Percentiles rank a stretch among this genome's conserved stretches.
These are phyloP conservation scores for Sapajus apella DNA, from an alignment of 2,113 vertebrate genomes.

Conservation along the genomic window DNA sequence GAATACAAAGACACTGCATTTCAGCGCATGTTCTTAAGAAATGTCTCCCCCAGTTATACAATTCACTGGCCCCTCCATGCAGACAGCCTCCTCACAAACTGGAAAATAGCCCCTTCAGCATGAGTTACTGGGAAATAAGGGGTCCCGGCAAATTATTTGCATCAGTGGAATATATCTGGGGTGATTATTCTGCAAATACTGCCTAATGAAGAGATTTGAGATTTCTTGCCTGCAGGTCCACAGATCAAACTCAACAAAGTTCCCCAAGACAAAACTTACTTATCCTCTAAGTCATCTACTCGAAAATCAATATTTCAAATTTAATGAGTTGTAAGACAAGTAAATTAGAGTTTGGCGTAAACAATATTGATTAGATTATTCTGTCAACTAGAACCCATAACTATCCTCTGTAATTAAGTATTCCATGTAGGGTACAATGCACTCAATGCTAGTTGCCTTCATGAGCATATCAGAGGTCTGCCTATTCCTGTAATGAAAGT, in stretches of 20 bases:
- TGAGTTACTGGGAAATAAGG: conserved; percentile 41
- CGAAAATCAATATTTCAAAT: conserved; percentile 83
- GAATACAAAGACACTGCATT: conserved; percentile 32
- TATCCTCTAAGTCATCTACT: conserved; percentile 80
- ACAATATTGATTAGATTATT: conserved; percentile 80
- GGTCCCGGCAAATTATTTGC: conserved; percentile 67
- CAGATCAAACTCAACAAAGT: conserved; percentile 76
- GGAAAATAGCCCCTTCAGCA: conserved; percentile 14
- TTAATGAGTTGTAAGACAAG: conserved; percentile 86
- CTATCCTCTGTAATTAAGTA: conserved; percentile 83
- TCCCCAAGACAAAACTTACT: conserved; percentile 78
- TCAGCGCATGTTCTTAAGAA: conserved; percentile 54
- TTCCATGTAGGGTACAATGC: conserved; percentile 53
- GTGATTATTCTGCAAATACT: conserved; percentile 65
- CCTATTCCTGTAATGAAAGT: conserved; percentile 63
- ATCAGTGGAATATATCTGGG: conserved; percentile 34
- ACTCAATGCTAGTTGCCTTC: conserved; percentile 51
- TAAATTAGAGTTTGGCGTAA: conserved; percentile 84
- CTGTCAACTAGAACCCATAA: conserved; percentile 81
- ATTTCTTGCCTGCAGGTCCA: conserved; percentile 61
- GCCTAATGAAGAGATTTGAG: conserved; percentile 68
- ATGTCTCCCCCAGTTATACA: conserved; percentile 26
- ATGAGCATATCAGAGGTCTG: conserved; percentile 40
- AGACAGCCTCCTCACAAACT: neutral
- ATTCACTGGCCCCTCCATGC: conserved; percentile 19